A percentile compares a stretch with the other conserved stretches of the same genome.
phyloP scores from a whole-genome alignment of 2,888 invertebrate genomes.

The Amphipoea oculea region DNA sequence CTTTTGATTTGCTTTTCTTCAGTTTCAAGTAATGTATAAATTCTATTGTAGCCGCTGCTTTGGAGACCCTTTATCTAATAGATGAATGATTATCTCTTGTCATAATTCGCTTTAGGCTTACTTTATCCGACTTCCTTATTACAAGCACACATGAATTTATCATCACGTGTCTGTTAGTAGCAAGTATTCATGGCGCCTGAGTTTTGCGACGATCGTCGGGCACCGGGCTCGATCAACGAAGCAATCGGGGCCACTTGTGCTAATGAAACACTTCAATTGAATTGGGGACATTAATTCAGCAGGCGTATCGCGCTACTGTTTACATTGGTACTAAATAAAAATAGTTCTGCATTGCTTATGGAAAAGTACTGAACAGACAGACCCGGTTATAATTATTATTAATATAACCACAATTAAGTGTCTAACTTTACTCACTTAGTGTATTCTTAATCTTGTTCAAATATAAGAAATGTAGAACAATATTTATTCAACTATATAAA shows the following conservation, averaged over 20 bases:
- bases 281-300: constrained; percentile 90
- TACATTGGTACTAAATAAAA: constrained; percentile 79
- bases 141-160: constrained; percentile 65
- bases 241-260: constrained; percentile 90
- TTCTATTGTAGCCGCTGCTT: constrained; percentile 1
- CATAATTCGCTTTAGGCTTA: constrained; percentile 34
- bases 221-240: constrained; percentile 84
- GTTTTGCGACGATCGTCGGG: constrained; percentile 79
- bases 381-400: constrained; percentile 21
- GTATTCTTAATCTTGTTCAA: constrained; percentile 45
- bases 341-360: constrained; percentile 62
- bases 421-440: constrained; percentile 32
- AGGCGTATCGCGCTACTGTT: constrained; percentile 80
- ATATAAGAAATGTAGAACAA: constrained; percentile 45
- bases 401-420: constrained; percentile 24
- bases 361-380: constrained; percentile 47
- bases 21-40: background rate
- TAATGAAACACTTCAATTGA: constrained; percentile 90
- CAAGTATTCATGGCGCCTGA: constrained; percentile 73
- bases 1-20: constrained; percentile 15
- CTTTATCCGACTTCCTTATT: constrained; percentile 63
- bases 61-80: constrained; percentile 3
- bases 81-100: constrained; percentile 19
- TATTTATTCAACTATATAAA: constrained; percentile 45
- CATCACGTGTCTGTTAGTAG: constrained; percentile 61